A percentile compares a stretch with the other conserved stretches of the same genome.
Conservation (phyloP, 1,140 invertebrate species). For the Drosophila insularis region DNA sequence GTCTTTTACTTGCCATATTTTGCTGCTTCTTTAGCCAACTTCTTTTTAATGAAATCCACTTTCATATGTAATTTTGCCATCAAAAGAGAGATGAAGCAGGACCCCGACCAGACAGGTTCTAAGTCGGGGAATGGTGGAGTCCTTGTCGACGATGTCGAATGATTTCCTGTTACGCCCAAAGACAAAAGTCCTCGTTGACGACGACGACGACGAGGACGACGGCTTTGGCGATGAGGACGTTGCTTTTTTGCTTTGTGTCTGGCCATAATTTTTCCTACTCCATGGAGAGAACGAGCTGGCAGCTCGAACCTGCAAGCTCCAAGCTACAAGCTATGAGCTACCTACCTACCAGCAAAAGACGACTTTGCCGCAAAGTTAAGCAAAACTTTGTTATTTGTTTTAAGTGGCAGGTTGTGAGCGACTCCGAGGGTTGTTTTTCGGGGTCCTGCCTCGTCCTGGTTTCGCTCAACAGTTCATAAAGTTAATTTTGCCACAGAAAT, state of each 20-base stretch:
- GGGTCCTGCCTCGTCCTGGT: slow-evolving; percentile 37
- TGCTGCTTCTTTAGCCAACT: slow-evolving; percentile 46
- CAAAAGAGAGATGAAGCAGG: slow-evolving; percentile 21
- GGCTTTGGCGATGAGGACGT: slow-evolving; percentile 51
- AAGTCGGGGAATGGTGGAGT: slow-evolving; percentile 12
- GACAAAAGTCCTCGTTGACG: slow-evolving; percentile 67
- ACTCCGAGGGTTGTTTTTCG: slow-evolving; percentile 40
- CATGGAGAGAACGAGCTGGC: slow-evolving; percentile 33
- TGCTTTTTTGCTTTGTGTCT: slow-evolving; percentile 72
- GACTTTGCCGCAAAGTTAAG: slow-evolving; percentile 75
- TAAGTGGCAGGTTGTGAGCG: slow-evolving; percentile 78
- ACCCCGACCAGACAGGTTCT: slow-evolving; percentile 26
- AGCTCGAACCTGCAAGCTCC: background rate
- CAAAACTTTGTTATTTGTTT: slow-evolving; percentile 81
- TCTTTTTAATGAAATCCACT: slow-evolving; percentile 77
- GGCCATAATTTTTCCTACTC: slow-evolving; percentile 74
- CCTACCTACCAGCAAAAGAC: slow-evolving; percentile 23
- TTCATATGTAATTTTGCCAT: slow-evolving; percentile 76
- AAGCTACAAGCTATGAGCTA: background rate
- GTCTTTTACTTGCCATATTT: slow-evolving; percentile 58
- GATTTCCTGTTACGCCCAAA: slow-evolving; percentile 68
- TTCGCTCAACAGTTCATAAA: slow-evolving; percentile 82
- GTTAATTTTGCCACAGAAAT: slow-evolving; percentile 82
- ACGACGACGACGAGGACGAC: slow-evolving; percentile 51
- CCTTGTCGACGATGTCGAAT: slow-evolving; percentile 43